phyloP scores from a whole-genome alignment of 2,797 vertebrate genomes.

The Epinephelus coioides region DNA sequence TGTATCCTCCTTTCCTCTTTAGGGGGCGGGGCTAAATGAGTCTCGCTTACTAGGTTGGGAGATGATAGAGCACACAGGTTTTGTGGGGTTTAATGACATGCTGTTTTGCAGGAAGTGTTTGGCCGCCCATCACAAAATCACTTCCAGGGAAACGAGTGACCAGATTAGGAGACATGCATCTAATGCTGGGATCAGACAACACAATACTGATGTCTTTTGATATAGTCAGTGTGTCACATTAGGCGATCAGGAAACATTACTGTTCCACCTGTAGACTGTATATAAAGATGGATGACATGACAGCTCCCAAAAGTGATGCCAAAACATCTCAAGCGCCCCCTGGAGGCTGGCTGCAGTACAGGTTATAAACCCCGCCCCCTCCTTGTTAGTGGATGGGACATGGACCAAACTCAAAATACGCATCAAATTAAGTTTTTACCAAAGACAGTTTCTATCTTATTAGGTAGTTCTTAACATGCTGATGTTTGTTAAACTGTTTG shows the following conservation, averaged over 20 bases:
- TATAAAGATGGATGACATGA: no score
- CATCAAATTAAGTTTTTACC: no score
- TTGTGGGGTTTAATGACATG: constrained; percentile 54
- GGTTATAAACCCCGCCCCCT: no score
- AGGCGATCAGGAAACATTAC: not conserved
- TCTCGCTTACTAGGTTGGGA: constrained; percentile 72
- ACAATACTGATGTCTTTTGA: not conserved
- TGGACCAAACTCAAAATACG: no score
- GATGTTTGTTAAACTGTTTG: no score
- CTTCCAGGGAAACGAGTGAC: constrained; percentile 10
- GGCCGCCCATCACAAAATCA: constrained; percentile 3
- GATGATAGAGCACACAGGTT: constrained; percentile 70
- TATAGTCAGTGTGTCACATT: not conserved
- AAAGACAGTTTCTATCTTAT: no score
- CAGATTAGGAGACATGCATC: constrained; percentile 7
- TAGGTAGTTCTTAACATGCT: no score
- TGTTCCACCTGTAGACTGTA: not conserved
- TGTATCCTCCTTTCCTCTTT: constrained; percentile 78
- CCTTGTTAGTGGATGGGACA: no score
- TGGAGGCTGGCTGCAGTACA: no score
- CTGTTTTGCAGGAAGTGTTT: constrained; percentile 28
- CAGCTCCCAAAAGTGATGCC: no score
- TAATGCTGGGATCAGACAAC: constrained; percentile 39
- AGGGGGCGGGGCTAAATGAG: constrained; percentile 70
- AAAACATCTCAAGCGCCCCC: no score